Evolutionary conservation across 2,113 vertebrate genomes (phyloP), one percentile per base, ranked within the genome.

Genomic region (Trichomycterus rosablanca): DNA sequence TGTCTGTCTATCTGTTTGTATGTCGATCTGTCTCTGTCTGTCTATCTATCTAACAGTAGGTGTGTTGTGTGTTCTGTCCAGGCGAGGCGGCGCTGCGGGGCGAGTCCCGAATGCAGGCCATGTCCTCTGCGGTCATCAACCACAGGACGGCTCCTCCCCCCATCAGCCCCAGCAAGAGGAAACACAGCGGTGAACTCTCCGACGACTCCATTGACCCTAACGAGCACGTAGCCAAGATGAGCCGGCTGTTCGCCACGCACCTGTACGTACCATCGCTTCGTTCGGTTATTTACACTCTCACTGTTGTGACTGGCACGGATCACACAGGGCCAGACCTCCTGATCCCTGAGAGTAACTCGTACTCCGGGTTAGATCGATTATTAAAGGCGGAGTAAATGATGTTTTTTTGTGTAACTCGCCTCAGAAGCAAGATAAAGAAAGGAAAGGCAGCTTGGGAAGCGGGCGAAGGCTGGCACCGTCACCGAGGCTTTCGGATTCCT

Each of bases 81-180:
- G 96, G 96, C 72, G 95, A 98, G 82, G 94, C 94, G 63, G 91
- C 93, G 66, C 87, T 98, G 76, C 87, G 95, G 77, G 92, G 87
- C 1, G 95, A 97, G 62, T 87, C 93, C 84, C 89, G 93, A 70
- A 91, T 96, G 88, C 95, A 94, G 82, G 83, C 92, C 7, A 81
- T 97, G 63, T 91, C 92, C 0, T 87, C 93, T 3, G 84, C 88
- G 22, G 82, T 92, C 66, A 83, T 83, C 80, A 92, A 84, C 76
- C 94, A 97, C 79, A 87, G 96, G 70, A 97, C 95, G 0, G 94
- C 92, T 34, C 96, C 95, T 34, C 93, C 95, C 39, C 96, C 95
- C 46, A 94, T 97, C 85, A 97, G 96, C 80, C 96, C 96, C 74
- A 91, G 84, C 82, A 98, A 97, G 88, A 89, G 96, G 79, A 97